Base-by-base conservation (phyloP, 2,888 invertebrate species). In the Phyto melanocephala region DNA sequence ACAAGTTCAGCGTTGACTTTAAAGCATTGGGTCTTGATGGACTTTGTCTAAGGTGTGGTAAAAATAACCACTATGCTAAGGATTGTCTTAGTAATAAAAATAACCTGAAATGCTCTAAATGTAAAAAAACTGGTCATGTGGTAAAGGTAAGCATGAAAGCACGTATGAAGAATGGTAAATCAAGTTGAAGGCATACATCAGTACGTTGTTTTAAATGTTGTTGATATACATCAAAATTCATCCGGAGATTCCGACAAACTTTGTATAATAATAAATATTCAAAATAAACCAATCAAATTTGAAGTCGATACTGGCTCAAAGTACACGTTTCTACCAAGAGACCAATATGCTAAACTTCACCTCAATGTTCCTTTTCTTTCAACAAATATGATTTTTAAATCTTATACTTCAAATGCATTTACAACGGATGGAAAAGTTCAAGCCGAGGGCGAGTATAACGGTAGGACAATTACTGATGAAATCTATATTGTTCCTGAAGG, bases 401-500 rank as follows among this genome's bases (percentile, higher is more conserved):
- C 83, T 4, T 80, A 83, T 56, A 71, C 79, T n/a, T n/a, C n/a
- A n/a, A n/a, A n/a, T n/a, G n/a, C n/a, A n/a, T n/a, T n/a, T n/a
- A n/a, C 17, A 22, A 45, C 76, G 0, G 83, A 80, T 80, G 80
- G 77, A 11, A 80, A 83, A 68, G 20, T 52, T 42, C 6, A 52
- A 42, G 82, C 76, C n/a, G n/a, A n/a, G n/a, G n/a, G n/a, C n/a
- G n/a, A n/a, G n/a, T n/a, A n/a, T n/a, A n/a, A n/a, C n/a, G n/a
- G n/a, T n/a, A n/a, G n/a, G n/a, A n/a, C n/a, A n/a, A n/a, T n/a
- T n/a, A n/a, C n/a, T 3, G 80, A 83, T 17, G 80, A 80, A 67
- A 63, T 76, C 5, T 83, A 62, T 40, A 72, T 83, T 52, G 76
- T 82, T 13, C 74, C 81, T 37, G 78, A 81, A 24, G 62, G 74